phyloP scores from a whole-genome alignment of 1,140 invertebrate genomes.

The Drosophila kanapiae region DNA sequence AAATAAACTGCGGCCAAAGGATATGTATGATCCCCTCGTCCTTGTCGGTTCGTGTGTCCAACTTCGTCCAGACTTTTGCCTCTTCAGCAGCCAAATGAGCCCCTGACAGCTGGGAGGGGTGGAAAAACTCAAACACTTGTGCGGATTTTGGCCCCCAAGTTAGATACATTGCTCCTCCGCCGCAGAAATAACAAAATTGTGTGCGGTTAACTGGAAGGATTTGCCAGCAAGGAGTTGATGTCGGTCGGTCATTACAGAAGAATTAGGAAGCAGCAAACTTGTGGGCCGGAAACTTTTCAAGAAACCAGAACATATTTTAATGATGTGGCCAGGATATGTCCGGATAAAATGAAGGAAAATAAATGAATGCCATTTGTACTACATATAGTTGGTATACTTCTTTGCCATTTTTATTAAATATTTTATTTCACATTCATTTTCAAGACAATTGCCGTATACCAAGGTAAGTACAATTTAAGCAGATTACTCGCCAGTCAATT shows the following conservation, averaged over 20 bases:
- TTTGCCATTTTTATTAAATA: not conserved
- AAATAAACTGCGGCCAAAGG: constrained; percentile 66
- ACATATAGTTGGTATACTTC: not conserved
- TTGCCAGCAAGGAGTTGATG: constrained; percentile 27
- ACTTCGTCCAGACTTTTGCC: constrained; percentile 45
- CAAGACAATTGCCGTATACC: not conserved
- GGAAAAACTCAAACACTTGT: constrained; percentile 32
- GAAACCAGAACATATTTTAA: constrained; percentile 31
- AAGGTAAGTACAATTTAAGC: constrained; percentile 27
- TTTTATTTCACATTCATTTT: constrained; percentile 6
- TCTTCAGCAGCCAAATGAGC: constrained; percentile 66
- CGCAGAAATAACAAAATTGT: constrained; percentile 75
- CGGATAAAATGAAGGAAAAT: not conserved
- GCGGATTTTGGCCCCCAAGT: constrained; percentile 43
- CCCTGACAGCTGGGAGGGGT: constrained; percentile 55
- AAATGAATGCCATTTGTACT: too few relatives aligned
- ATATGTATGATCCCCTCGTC: constrained; percentile 21
- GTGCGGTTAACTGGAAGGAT: constrained; percentile 64
- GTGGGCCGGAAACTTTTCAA: constrained; percentile 16
- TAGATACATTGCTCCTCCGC: constrained; percentile 60
- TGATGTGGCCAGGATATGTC: constrained; percentile 14
- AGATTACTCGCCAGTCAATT: constrained; percentile 32
- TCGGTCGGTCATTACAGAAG: constrained; percentile 34
- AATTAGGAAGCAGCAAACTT: constrained; percentile 32
- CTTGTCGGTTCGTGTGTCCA: constrained; percentile 2